These are phyloP conservation scores for Ips typographus DNA, from an alignment of 1,140 invertebrate species.

Conservation along the genomic window DNA sequence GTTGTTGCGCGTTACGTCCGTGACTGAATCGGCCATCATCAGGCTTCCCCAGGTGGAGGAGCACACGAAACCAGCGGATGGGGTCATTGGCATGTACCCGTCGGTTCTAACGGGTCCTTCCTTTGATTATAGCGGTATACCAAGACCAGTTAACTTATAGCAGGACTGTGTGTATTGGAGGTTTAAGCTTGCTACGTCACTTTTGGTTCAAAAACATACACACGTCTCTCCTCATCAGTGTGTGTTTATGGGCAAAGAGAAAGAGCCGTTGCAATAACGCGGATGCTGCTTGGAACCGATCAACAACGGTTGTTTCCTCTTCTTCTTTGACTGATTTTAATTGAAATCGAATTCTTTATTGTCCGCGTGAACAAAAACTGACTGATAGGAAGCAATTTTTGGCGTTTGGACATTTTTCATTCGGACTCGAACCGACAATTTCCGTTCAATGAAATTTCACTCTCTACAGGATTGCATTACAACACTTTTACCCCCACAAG, in stretches of 20 bases:
- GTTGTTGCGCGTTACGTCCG: constrained; percentile 48
- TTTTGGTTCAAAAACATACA: neutral
- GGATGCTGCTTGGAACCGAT: constrained; percentile 23
- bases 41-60: constrained; percentile 47
- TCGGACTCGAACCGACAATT: no score
- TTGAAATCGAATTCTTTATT: neutral
- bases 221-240: neutral
- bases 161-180: constrained; percentile 48
- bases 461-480: no score
- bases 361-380: neutral
- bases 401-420: no score
- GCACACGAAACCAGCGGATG: constrained; percentile 30
- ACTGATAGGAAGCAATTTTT: no score
- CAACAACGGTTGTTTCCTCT: constrained; percentile 31
- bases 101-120: constrained; percentile 43
- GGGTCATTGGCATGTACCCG: constrained; percentile 48
- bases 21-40: constrained; percentile 42
- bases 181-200: constrained; percentile 17
- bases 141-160: constrained; percentile 49
- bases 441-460: no score
- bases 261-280: constrained; percentile 34
- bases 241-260: constrained; percentile 4
- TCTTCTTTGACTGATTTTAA: neutral
- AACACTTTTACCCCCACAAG: no score
- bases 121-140: constrained; percentile 44